Evolutionary conservation across 2,113 vertebrate species (phyloP).

Genomic region (Sylvietta virens): DNA sequence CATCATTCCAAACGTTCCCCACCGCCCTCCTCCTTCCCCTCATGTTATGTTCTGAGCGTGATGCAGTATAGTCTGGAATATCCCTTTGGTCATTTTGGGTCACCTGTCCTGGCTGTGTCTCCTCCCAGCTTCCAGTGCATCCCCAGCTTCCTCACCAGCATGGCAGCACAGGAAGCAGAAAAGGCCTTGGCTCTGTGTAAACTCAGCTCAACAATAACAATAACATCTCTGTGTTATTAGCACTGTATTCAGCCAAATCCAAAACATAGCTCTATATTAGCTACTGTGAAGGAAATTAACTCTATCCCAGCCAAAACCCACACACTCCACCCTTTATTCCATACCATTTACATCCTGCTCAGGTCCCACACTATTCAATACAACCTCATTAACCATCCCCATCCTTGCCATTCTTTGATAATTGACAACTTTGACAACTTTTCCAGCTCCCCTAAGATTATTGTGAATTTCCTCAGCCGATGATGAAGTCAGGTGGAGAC

Average conservation of each 20-base stretch:
- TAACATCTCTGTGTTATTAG: not conserved
- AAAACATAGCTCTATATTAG: not conserved
- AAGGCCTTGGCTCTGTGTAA: not conserved
- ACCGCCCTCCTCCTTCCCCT: accelerated
- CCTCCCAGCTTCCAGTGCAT: accelerated
- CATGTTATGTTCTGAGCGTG: not conserved
- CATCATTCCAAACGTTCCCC: not conserved
- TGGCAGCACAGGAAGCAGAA: not conserved
- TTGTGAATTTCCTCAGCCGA: not conserved
- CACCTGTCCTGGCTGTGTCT: not conserved
- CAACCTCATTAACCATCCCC: not conserved
- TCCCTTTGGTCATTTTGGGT: not conserved
- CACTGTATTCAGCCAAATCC: not conserved
- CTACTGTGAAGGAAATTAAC: not conserved
- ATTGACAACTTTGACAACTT: not conserved
- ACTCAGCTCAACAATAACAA: not conserved
- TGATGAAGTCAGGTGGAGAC: not conserved
- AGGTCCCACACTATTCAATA: not conserved
- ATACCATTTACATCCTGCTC: not conserved
- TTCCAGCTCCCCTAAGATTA: not conserved
- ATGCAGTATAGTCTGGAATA: not conserved
- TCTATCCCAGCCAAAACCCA: not conserved
- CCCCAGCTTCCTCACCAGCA: accelerated
- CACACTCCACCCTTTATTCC: not conserved
- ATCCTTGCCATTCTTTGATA: not conserved